Conservation (phyloP, 2,113 vertebrate species). For the Rhinolophus ferrumequinum region DNA sequence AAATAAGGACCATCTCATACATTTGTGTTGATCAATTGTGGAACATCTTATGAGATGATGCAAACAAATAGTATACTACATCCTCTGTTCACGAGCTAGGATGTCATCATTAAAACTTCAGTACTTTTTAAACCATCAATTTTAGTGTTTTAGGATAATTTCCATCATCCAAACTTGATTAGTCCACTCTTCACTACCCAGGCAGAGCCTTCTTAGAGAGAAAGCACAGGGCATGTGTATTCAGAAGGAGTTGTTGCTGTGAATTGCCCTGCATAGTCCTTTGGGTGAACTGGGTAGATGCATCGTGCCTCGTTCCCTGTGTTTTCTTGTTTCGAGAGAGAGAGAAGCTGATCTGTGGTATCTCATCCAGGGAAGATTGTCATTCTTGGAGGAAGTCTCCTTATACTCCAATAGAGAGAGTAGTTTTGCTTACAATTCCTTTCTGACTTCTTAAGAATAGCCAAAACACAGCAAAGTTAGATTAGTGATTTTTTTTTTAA, state of each 20-base stretch:
- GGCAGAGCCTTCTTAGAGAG: background rate
- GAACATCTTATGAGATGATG: background rate
- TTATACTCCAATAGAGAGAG: background rate
- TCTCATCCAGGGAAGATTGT: background rate
- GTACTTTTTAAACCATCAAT: background rate
- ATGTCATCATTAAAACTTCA: background rate
- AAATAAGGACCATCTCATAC: background rate
- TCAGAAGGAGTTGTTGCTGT: background rate
- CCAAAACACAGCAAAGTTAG: background rate
- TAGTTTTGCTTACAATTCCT: background rate
- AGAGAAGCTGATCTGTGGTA: background rate
- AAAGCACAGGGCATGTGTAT: rapidly evolving
- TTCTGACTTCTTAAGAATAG: background rate
- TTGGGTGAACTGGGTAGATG: background rate
- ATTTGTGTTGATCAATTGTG: background rate
- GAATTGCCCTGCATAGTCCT: background rate
- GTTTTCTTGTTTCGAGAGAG: background rate
- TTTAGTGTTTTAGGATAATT: background rate
- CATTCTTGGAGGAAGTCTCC: background rate
- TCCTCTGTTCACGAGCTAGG: background rate
- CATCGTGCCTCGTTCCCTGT: background rate
- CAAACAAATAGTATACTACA: background rate
- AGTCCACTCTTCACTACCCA: background rate
- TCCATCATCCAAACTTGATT: background rate
- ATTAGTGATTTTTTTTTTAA: background rate